phyloP scores from a whole-genome alignment of 30 jellyfish, hydroid and myxozoan species.

The Turritopsis rubra region DNA sequence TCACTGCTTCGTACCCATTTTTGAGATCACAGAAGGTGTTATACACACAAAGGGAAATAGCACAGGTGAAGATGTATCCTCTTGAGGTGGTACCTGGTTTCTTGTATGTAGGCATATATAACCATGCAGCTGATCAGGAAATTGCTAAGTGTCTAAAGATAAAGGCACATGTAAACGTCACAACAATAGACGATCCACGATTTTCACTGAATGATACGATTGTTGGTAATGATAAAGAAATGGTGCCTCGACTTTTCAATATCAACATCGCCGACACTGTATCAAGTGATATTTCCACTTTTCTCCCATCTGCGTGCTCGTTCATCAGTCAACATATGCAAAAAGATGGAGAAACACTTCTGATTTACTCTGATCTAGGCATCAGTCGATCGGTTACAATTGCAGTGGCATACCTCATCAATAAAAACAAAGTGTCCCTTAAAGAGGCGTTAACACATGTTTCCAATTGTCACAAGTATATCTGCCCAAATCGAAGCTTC shows the following conservation, averaged over 20 bases:
- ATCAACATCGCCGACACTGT: conserved; percentile 42
- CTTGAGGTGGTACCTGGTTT: conserved; percentile 55
- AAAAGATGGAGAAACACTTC: conserved; percentile 39
- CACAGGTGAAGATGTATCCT: conserved; percentile 47
- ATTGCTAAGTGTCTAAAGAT: conserved; percentile 63
- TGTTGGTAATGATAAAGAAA: conserved; percentile 22
- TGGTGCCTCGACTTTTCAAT: conserved; percentile 32
- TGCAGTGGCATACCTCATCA: conserved; percentile 49
- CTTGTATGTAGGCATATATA: conserved; percentile 51
- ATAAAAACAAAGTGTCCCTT: conserved; percentile 25
- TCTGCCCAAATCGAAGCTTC: conserved; percentile 63
- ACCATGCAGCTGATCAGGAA: conserved; percentile 43
- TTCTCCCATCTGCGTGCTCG: conserved; percentile 34
- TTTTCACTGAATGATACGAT: conserved; percentile 25
- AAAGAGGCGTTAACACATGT: conserved; percentile 46
- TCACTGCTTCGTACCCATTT: conserved; percentile 91
- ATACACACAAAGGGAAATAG: conserved; percentile 75
- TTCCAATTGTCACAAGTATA: conserved; percentile 37
- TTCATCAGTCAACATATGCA: conserved; percentile 47
- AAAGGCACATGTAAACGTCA: conserved; percentile 77
- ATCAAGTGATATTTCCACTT: conserved; percentile 34
- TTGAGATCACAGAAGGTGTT: conserved; percentile 67
- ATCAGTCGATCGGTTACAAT: conserved; percentile 60
- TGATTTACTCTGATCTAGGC: conserved; percentile 54
- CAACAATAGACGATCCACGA: conserved; percentile 33